phyloP scores from a whole-genome alignment of 1,140 invertebrate genomes.

The Limonius californicus region DNA sequence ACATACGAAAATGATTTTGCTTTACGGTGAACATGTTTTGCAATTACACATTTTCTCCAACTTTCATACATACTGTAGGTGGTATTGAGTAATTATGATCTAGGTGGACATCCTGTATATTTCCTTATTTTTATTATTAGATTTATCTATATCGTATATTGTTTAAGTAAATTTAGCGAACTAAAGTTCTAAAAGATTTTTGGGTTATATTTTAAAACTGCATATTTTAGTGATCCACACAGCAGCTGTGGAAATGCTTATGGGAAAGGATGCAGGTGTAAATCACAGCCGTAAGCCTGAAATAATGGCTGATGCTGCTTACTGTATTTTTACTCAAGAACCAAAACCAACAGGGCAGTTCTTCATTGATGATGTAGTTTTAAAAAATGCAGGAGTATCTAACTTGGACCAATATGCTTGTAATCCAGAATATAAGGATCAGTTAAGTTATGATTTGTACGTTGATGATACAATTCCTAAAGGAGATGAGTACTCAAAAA shows the following conservation, averaged over 20 bases:
- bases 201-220: no score
- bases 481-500: background rate
- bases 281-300: conserved; percentile 75
- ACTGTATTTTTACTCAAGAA: conserved; percentile 73
- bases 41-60: no score
- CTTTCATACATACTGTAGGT: no score
- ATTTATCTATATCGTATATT: no score
- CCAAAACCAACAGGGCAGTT: no score
- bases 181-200: no score
- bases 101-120: no score
- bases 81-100: no score
- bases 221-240: conserved; percentile 83
- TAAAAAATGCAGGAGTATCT: conserved; percentile 74
- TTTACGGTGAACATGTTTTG: no score
- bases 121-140: no score
- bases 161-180: no score
- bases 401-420: conserved; percentile 86
- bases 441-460: conserved; percentile 89
- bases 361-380: conserved; percentile 88
- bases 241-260: conserved; percentile 95
- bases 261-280: conserved; percentile 58
- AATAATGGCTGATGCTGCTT: conserved; percentile 92
- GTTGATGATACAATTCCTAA: conserved; percentile 54
- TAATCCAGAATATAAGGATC: conserved; percentile 63
- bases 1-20: no score